Base-by-base conservation (phyloP, 37 sponge, comb jelly and placozoan genomes). In the Beroe forskalii region DNA sequence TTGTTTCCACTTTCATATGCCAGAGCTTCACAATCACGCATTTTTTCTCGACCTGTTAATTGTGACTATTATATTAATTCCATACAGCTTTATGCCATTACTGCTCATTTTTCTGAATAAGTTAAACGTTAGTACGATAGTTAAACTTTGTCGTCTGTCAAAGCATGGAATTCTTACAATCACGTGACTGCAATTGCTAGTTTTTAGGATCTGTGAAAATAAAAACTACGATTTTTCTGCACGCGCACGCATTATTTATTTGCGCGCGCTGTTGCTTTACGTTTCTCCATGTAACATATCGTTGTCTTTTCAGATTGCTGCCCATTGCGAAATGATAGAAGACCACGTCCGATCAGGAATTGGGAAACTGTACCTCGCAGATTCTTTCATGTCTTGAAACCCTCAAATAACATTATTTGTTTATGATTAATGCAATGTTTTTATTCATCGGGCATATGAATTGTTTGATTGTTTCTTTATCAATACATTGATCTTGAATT, bases 281-380 rank as follows among this genome's bases (percentile, higher is more conserved):
- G 12, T 48, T 48, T 48, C n/a, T n/a, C n/a, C n/a, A n/a, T n/a
- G n/a, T n/a, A n/a, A n/a, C n/a, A 8, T 24, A 66, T n/a, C 67
- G 6, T 24, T 24, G 6, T 14, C 8, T 12, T 72, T 72, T 72
- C 76, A 72, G 76, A 72, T 72, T 38, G 40, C 76, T 17, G 19
- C 76, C 2, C 76, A 72, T 37, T 72, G 76, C 40, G 76, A 72
- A 27, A 72, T 72, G 76, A 72, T 72, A 32, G 76, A 72, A 33
- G 76, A 72, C 22, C 76, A 72, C 23, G 76, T 72, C 23, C 9
- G 40, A 37, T 72, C 76, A 8, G 76, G 76, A 72, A 72, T 72
- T 72, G 76, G 76, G 40, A 72, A 72, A 37, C 76, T 72, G 1
- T 72, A 72, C 76, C 76, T 72, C 8, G 76, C 76, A 38, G 76